phyloP scores from a whole-genome alignment of 2,113 vertebrate genomes.

The Oncorhynchus clarkii region DNA sequence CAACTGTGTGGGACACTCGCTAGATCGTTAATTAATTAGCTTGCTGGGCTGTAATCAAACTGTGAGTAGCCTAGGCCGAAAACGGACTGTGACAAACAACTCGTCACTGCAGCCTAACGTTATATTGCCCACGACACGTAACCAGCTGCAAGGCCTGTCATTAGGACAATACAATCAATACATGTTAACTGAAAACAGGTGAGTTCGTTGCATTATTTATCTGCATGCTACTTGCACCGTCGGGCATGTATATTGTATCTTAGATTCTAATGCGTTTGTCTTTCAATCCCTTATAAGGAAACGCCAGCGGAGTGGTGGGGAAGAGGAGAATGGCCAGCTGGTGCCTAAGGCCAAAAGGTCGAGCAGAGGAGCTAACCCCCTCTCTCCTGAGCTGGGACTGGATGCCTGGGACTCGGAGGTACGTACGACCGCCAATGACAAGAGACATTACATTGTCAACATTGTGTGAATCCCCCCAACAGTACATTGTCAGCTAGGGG shows the following conservation, averaged over 20 bases:
- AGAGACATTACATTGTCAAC: background rate
- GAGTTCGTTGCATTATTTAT: background rate
- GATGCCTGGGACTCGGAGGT: conserved; percentile 97
- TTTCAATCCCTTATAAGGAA: conserved; percentile 73
- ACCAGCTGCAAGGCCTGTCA: background rate
- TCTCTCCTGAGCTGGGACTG: conserved; percentile 73
- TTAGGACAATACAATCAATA: conserved; percentile 1
- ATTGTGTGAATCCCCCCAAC: background rate
- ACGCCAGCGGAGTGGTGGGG: conserved; percentile 81
- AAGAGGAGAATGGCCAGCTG: conserved; percentile 81
- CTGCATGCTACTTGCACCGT: background rate
- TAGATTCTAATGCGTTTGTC: background rate
- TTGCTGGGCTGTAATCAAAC: background rate
- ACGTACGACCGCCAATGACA: conserved; percentile 23
- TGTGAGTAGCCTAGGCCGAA: too few relatives aligned
- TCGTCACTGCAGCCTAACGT: background rate
- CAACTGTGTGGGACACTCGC: too few relatives aligned
- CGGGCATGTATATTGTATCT: background rate
- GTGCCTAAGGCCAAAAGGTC: conserved; percentile 84
- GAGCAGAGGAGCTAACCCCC: conserved; percentile 73
- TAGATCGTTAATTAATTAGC: too few relatives aligned
- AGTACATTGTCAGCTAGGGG: background rate
- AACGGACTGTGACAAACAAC: background rate
- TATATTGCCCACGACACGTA: background rate
- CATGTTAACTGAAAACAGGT: conserved; percentile 80